A percentile compares a stretch with the other conserved stretches of the same genome.
Evolutionary conservation across 1,140 invertebrate genomes (phyloP).

Genomic region (Pseudomyrmex pallidus): DNA sequence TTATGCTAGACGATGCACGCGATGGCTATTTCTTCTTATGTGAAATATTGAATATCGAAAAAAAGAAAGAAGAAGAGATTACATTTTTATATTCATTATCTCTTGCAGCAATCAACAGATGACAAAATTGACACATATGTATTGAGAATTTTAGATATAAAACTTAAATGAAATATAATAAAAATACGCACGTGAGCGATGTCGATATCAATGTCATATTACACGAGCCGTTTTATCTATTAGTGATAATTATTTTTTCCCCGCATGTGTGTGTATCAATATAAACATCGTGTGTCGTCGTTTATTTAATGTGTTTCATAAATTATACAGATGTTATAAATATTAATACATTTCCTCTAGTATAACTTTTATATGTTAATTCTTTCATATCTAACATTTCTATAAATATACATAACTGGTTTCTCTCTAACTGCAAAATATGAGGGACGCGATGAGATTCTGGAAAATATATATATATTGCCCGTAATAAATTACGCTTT

Average conservation of each 20-base stretch:
- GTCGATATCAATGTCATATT: slow-evolving; percentile 22
- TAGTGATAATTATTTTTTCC: neutral
- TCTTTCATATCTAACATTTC: slow-evolving; percentile 27
- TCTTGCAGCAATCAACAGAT: neutral
- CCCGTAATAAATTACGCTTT: slow-evolving; percentile 22
- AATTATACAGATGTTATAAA: slow-evolving; percentile 8
- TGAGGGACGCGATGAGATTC: neutral
- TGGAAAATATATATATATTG: slow-evolving; percentile 1
- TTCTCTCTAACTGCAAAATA: slow-evolving; percentile 21
- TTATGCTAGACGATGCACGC: neutral
- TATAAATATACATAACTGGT: slow-evolving; percentile 40
- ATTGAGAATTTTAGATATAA: neutral
- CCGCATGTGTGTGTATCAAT: neutral
- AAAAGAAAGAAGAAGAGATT: neutral
- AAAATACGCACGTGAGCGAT: neutral
- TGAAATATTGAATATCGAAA: neutral
- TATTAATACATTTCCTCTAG: neutral
- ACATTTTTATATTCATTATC: neutral
- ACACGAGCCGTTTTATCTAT: slow-evolving; percentile 16
- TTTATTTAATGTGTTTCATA: slow-evolving; percentile 28
- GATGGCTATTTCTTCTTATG: neutral
- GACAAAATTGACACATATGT: neutral
- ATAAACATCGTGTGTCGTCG: neutral
- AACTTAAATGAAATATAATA: neutral
- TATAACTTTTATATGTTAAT: slow-evolving; percentile 16